A percentile compares a stretch with the other conserved stretches of the same genome.
phyloP scores from a whole-genome alignment of 2,113 vertebrate species.

The Coregonus clupeaformis region DNA sequence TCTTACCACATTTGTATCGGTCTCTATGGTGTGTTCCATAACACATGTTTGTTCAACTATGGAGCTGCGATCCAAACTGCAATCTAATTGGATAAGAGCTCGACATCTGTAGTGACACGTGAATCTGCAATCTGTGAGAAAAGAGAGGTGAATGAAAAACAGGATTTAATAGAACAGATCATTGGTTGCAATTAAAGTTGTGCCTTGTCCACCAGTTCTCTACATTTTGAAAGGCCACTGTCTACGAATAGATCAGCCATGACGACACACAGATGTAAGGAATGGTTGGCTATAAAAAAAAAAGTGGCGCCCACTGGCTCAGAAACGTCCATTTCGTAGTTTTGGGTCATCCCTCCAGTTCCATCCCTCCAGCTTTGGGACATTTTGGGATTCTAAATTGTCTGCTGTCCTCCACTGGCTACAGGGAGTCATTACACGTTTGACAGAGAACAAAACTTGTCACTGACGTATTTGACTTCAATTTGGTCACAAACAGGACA shows the following conservation, averaged over 20 bases:
- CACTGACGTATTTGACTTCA: background rate
- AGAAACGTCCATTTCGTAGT: no score
- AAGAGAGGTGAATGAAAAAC: background rate
- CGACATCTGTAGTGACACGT: conserved; percentile 92
- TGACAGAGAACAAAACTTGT: background rate
- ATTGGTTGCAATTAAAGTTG: background rate
- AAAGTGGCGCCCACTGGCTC: background rate
- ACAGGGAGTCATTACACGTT: conserved; percentile 11
- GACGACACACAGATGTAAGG: no score
- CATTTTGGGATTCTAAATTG: background rate
- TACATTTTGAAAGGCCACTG: no score
- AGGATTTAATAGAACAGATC: background rate
- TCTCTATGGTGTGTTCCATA: conserved; percentile 79
- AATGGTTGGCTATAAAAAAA: background rate
- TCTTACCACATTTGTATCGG: conserved; percentile 93
- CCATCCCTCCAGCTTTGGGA: no score
- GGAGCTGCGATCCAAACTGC: conserved; percentile 74
- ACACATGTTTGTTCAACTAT: conserved; percentile 48
- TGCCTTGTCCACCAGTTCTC: no score
- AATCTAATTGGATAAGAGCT: conserved; percentile 84
- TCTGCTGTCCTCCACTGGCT: conserved; percentile 24
- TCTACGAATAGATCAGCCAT: background rate
- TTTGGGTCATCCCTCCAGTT: no score
- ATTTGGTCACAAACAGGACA: no score
- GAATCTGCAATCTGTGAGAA: conserved; percentile 85